These are phyloP conservation scores for Sardinella longiceps DNA, from an alignment of 2,797 vertebrate species.

Conservation along the genomic window DNA sequence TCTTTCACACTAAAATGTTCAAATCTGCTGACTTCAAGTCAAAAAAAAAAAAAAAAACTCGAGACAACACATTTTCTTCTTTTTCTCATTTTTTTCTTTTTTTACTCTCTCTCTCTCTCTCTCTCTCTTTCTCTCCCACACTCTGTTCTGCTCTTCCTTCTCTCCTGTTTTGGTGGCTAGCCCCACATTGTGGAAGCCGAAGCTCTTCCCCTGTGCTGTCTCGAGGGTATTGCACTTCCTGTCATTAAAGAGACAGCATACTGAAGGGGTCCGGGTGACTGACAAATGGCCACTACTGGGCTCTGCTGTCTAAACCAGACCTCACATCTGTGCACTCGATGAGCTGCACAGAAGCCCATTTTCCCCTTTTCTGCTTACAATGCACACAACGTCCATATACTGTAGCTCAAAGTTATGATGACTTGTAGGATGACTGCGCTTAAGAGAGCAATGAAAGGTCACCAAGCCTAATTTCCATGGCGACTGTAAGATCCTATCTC, in stretches of 20 bases:
- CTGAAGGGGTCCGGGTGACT: conserved; percentile 63
- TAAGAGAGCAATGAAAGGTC: background rate
- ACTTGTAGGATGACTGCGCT: background rate
- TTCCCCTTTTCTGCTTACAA: background rate
- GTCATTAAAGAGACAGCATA: conserved; percentile 75
- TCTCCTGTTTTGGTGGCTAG: conserved; percentile 3
- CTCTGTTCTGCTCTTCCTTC: background rate
- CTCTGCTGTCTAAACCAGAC: conserved; percentile 53
- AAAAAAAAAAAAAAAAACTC: conserved; percentile 23
- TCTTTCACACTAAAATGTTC: background rate
- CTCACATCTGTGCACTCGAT: conserved; percentile 56
- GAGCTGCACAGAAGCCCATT: background rate
- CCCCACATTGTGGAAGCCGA: background rate
- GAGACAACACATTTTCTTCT: too few relatives aligned
- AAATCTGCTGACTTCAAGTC: conserved; percentile 23
- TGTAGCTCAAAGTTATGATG: background rate
- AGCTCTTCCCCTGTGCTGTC: conserved; percentile 1
- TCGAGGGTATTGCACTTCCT: conserved; percentile 57
- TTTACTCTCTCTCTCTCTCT: background rate
- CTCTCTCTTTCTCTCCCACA: background rate
- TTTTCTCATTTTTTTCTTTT: too few relatives aligned
- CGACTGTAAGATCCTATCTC: background rate
- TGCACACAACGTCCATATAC: background rate
- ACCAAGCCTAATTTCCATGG: background rate
- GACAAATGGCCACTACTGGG: conserved; percentile 64